phyloP scores from a whole-genome alignment of 2,888 invertebrate species.

The Oeneis ivallda region DNA sequence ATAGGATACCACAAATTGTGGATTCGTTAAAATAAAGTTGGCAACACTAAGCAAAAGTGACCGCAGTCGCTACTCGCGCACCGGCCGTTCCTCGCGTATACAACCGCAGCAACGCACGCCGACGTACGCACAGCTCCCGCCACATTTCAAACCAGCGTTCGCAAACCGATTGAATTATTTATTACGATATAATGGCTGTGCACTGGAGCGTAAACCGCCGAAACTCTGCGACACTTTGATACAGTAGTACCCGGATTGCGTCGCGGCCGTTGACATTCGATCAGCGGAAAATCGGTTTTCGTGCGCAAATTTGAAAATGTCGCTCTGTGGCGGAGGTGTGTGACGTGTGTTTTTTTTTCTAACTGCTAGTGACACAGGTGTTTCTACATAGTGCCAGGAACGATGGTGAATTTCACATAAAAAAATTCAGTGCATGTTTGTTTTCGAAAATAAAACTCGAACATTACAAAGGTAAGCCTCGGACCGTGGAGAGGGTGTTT shows the following conservation, averaged over 20 bases:
- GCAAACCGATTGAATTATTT: constrained; percentile 54
- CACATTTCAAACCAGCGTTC: constrained; percentile 70
- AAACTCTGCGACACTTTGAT: constrained; percentile 61
- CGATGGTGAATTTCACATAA: constrained; percentile 76
- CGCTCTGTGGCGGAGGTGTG: constrained; percentile 67
- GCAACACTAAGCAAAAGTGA: too few species aligned
- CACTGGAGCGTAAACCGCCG: constrained; percentile 68
- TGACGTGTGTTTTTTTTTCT: constrained; percentile 58
- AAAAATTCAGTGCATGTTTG: constrained; percentile 60
- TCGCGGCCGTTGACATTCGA: constrained; percentile 71
- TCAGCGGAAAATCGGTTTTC: constrained; percentile 55
- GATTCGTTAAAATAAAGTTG: too few species aligned
- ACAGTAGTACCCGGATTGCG: constrained; percentile 70
- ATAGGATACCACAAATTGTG: too few species aligned
- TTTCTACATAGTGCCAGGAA: constrained; percentile 66
- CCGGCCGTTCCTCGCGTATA: constrained; percentile 70
- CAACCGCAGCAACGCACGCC: constrained; percentile 59
- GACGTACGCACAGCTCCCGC: constrained; percentile 76
- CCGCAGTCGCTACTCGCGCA: constrained; percentile 75
- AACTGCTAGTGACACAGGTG: constrained; percentile 72
- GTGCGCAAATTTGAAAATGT: constrained; percentile 59
- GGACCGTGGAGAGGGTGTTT: constrained; percentile 42
- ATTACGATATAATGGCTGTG: constrained; percentile 64
- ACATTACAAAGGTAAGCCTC: constrained; percentile 61
- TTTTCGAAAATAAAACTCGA: constrained; percentile 50